Evolutionary conservation across 2,797 vertebrate genomes (phyloP), one percentile per base, ranked within the genome.

Genomic region (Gymnoscopelus microlampas): DNA sequence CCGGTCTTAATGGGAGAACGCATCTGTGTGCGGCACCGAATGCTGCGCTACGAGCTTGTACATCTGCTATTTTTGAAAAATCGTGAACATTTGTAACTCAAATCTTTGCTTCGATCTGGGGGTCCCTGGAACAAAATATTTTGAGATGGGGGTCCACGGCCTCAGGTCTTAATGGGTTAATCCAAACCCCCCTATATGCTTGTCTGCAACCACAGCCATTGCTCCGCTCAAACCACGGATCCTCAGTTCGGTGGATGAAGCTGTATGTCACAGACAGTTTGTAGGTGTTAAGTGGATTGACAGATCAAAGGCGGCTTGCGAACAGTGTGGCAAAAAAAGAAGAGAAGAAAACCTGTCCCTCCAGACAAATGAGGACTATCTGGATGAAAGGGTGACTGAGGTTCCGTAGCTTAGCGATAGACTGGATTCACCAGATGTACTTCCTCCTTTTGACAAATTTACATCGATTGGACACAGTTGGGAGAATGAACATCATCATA

Each of bases 251-350:
- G 44, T 48, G 71, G 63, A 79, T 81, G 66, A 78, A 82, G 68
- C 58, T 70, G 78, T 73, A 79, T 65, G 82, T 86, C 74, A 80
- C 57, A 62, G n/a, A 26, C 55, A 26, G 39, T 44, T 8, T 44
- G 71, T 55, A 60, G 67, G 69, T 60, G 69, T 83, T 79, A 78
- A 76, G 66, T 74, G 67, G 73, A 86, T 78, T 85, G 82, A 81
- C 68, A 83, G 84, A 88, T 90, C 85, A 90, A 88, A 86, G 78
- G 51, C 51, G 65, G 44, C 39, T 71, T 26, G 44, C 56, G 76
- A 85, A 81, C 77, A 73, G 68, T 32, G 24, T 63, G 61, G 26
- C 63, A 44, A 7, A 19, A 19, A 19, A 19, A 19, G 19, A 19
- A 19, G 19, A 19, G 8, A 44, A 44, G 2, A 29, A 44, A 82